Percentiles rank a stretch among this genome's conserved stretches.
Evolutionary conservation across 2,888 invertebrate genomes (phyloP).

Genomic region (Epistrophe eligans): DNA sequence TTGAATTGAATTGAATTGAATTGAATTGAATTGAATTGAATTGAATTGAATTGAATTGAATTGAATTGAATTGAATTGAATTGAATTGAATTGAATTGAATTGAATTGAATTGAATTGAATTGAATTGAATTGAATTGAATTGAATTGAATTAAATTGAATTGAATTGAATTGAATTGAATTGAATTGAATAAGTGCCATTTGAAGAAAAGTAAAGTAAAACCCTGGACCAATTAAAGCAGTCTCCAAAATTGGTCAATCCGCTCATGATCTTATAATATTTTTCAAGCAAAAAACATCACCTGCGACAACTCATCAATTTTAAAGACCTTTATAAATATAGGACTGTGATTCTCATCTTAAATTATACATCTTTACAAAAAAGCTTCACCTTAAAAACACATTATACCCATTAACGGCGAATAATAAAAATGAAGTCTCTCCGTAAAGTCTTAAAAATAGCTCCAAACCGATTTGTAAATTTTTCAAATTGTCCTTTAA

Average conservation of each 20-base stretch:
- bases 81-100: too few relatives aligned
- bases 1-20: too few relatives aligned
- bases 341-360: neutral
- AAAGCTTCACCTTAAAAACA: constrained; percentile 22
- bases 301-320: neutral
- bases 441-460: constrained; percentile 47
- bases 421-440: constrained; percentile 59
- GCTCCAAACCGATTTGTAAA: constrained; percentile 74
- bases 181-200: too few relatives aligned
- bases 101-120: too few relatives aligned
- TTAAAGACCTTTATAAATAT: neutral
- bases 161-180: too few relatives aligned
- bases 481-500: constrained; percentile 71
- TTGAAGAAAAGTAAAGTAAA: too few relatives aligned
- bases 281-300: neutral
- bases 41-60: too few relatives aligned
- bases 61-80: too few relatives aligned
- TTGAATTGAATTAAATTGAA: too few relatives aligned
- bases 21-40: too few relatives aligned
- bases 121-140: too few relatives aligned
- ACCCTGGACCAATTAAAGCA: too few relatives aligned
- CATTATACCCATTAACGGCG: constrained; percentile 54
- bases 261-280: neutral
- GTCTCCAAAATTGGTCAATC: neutral
- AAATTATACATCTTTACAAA: neutral